Percentiles rank a stretch among this genome's conserved stretches.
These are phyloP conservation scores for Oreochromis mossambicus DNA, from an alignment of 2,797 vertebrate genomes.

Conservation along the genomic window DNA sequence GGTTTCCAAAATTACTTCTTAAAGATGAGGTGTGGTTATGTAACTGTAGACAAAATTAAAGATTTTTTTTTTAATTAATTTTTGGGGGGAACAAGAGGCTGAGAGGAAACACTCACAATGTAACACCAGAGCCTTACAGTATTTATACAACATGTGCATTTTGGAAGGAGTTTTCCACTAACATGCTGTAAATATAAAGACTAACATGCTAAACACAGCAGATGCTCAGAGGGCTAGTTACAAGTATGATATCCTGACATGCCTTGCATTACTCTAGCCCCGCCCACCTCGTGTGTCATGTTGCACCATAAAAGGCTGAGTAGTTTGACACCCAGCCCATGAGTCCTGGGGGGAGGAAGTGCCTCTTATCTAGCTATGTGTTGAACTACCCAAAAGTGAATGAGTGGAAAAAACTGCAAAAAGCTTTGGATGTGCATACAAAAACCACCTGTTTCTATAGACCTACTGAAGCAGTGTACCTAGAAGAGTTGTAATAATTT, in stretches of 20 bases:
- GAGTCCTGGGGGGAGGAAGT: background rate
- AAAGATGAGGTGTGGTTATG: background rate
- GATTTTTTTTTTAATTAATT: background rate
- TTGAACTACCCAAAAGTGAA: background rate
- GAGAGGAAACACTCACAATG: background rate
- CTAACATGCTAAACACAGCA: background rate
- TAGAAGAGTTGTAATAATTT: background rate
- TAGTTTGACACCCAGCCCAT: background rate
- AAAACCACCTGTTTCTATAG: background rate
- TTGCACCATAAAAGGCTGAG: background rate
- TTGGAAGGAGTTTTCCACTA: background rate
- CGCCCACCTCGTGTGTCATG: background rate
- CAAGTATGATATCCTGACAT: background rate
- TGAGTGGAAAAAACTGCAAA: background rate
- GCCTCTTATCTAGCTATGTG: background rate
- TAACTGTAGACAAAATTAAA: background rate
- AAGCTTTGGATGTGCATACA: background rate
- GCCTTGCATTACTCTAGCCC: background rate
- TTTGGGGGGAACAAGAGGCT: background rate
- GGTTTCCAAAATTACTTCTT: background rate
- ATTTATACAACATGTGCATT: background rate
- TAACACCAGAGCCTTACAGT: background rate
- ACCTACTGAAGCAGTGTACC: background rate
- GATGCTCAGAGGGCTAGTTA: background rate
- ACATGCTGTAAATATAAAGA: background rate